These are phyloP conservation scores for Tyto alba DNA, from an alignment of 2,113 vertebrate species.

Conservation along the genomic window DNA sequence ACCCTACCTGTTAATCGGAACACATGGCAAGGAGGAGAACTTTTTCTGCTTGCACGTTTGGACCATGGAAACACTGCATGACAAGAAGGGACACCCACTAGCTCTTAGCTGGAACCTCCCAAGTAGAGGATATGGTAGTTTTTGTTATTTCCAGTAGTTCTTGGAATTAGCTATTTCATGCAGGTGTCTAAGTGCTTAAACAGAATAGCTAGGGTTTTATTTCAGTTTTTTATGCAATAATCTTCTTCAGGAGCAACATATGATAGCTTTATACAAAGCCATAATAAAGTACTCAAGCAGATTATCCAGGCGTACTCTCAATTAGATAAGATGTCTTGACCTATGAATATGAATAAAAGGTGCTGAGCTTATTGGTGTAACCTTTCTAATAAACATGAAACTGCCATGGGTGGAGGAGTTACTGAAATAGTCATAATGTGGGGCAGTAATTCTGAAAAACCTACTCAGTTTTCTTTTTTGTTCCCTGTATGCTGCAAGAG, in stretches of 20 bases:
- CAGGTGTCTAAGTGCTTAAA: slow-evolving; percentile 48
- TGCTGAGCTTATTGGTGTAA: slow-evolving; percentile 19
- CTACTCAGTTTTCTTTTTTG: slow-evolving; percentile 38
- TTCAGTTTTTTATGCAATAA: slow-evolving; percentile 48
- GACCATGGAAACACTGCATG: neutral
- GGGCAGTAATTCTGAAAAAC: slow-evolving; percentile 57
- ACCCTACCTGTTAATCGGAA: neutral
- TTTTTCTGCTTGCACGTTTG: neutral
- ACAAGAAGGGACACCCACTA: neutral
- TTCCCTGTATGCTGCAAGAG: neutral
- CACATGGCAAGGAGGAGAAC: neutral
- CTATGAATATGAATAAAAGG: slow-evolving; percentile 65
- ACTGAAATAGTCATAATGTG: slow-evolving; percentile 14
- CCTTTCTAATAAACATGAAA: slow-evolving; percentile 64
- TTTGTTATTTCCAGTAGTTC: slow-evolving; percentile 30
- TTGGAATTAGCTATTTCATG: slow-evolving; percentile 10
- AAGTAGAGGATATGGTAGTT: slow-evolving; percentile 1
- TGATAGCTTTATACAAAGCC: slow-evolving; percentile 53
- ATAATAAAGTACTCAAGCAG: slow-evolving; percentile 44
- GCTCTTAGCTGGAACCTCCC: neutral
- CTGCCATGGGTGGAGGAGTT: slow-evolving; percentile 31
- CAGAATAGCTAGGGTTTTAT: slow-evolving; percentile 28
- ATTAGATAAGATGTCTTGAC: slow-evolving; percentile 61
- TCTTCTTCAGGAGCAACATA: slow-evolving; percentile 47
- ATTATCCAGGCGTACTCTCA: slow-evolving; percentile 49